Percentiles rank a stretch among this genome's conserved stretches.
These are phyloP conservation scores for Pandemis corylana DNA, from an alignment of 2,888 invertebrate species.

Conservation along the genomic window DNA sequence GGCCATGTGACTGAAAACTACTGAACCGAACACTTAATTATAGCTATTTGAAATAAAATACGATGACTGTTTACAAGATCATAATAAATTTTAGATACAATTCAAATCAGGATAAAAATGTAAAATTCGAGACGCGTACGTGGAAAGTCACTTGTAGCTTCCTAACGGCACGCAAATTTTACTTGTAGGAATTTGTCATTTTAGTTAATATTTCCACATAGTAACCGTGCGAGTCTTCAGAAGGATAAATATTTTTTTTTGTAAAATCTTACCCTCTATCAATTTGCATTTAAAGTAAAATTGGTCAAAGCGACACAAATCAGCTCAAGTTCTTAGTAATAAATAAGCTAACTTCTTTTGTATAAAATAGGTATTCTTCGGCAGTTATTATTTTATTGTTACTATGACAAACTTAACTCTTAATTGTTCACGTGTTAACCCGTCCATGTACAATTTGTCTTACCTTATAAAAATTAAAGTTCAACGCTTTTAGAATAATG, in stretches of 20 bases:
- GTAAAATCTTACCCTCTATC: background rate
- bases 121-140: background rate
- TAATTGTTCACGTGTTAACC: background rate
- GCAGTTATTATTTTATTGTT: background rate
- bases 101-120: background rate
- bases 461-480: background rate
- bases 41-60: constrained; percentile 26
- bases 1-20: constrained; percentile 45
- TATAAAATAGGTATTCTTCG: background rate
- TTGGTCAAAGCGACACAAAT: constrained; percentile 1
- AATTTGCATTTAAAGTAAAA: background rate
- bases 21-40: constrained; percentile 37
- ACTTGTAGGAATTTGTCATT: background rate
- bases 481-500: background rate
- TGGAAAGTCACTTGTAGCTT: background rate
- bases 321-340: constrained; percentile 8
- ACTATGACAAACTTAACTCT: background rate
- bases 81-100: background rate
- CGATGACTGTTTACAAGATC: constrained; percentile 14
- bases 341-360: background rate
- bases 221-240: background rate
- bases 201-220: background rate
- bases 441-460: background rate
- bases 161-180: background rate
- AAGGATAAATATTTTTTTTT: background rate